These are phyloP conservation scores for Agrypnus murinus DNA, from an alignment of 2,888 invertebrate genomes.

Conservation along the genomic window DNA sequence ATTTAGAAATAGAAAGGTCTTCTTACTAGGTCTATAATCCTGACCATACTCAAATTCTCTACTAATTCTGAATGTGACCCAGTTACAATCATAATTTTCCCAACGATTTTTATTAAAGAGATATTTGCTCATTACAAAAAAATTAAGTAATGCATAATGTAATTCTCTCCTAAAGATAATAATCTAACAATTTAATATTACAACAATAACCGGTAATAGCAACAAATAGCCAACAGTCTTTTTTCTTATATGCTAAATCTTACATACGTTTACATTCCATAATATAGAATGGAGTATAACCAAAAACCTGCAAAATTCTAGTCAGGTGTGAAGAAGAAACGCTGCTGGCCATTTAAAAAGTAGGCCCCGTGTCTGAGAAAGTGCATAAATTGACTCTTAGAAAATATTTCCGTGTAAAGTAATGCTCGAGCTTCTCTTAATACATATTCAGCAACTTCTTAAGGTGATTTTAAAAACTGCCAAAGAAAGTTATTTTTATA, in stretches of 20 bases:
- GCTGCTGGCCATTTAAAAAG: conserved; percentile 37
- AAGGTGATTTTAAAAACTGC: background rate
- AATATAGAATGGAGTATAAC: background rate
- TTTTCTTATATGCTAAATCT: too few relatives aligned
- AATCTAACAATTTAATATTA: too few relatives aligned
- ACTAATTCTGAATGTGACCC: background rate
- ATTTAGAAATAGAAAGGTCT: too few relatives aligned
- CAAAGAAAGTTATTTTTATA: conserved; percentile 18
- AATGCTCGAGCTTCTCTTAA: background rate
- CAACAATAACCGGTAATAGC: too few relatives aligned
- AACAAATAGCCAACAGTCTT: too few relatives aligned
- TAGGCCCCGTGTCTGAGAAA: conserved; percentile 43
- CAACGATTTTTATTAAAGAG: background rate
- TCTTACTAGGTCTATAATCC: too few relatives aligned
- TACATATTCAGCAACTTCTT: conserved; percentile 15
- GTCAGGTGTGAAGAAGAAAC: conserved; percentile 23
- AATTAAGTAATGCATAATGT: conserved; percentile 13
- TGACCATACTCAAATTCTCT: too few relatives aligned
- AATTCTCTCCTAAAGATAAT: too few relatives aligned
- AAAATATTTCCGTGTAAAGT: conserved; percentile 13
- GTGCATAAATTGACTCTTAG: conserved; percentile 35
- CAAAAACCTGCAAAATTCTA: conserved; percentile 12
- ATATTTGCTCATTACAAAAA: background rate
- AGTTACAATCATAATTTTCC: background rate
- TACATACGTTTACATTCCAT: too few relatives aligned